Evolutionary conservation across 64 coral and sea anemone genomes (phyloP), one percentile per base, ranked within the genome.

Genomic region (Montipora sp.): DNA sequence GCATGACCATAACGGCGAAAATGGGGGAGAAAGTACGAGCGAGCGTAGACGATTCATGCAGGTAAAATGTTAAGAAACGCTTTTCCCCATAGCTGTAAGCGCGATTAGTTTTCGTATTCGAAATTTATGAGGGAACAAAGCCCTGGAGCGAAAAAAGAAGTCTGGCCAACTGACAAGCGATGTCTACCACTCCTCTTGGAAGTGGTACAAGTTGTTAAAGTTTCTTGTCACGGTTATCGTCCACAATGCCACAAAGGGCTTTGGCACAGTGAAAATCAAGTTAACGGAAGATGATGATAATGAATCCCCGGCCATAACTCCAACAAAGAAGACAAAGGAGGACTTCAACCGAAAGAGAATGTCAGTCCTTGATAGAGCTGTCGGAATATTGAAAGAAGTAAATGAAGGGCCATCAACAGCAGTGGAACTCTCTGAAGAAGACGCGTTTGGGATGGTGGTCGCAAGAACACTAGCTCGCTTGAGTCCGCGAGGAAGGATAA

Each of bases 341-440:
- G 73, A 75, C 24, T 46, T 75, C 11, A 6, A 75, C 23, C 12
- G 23, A 65, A 84, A 84, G 21, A 66, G 53, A 84, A 20, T 66
- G 58, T 9, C 22, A 66, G 10, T 84, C 81, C 57, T 84, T 5
- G 18, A 84, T 22, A 66, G 58, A 84, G 81, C 81, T 84, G 81
- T 84, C 18, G 57, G 81, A 84, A 43, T 84, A 21, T 44, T 84
- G 58, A 84, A 84, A 84, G 58, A 84, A 66, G 57, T 63, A 4
- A 84, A 67, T 84, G 59, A 84, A 43, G 16, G 1, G 11, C 81
- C 81, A 84, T 36, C 57, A 67, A 46, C 58, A 84, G 58, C 81
- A 68, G 58, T 24, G 5, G n/a, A 73, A 73, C 27, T 45, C 11
- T 75, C 73, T 4, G 73, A 75, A 45, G 73, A 75, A 75, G 73